Percentiles rank a stretch among this genome's conserved stretches.
Conservation (phyloP, 23 tunicate species). For the Pegea sp. region DNA sequence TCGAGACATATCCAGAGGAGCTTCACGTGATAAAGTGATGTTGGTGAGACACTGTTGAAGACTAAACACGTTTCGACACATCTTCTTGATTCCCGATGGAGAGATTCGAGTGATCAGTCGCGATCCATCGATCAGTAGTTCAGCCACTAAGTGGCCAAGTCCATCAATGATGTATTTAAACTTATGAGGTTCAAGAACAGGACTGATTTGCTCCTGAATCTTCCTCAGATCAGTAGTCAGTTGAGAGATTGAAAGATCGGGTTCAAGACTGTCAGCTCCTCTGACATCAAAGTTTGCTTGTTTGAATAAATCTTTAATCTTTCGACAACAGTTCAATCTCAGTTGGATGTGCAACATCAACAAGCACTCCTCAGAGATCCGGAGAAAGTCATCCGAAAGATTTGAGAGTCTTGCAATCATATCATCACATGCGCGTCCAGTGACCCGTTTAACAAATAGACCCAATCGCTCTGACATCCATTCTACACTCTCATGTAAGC, state of each 20-base stretch:
- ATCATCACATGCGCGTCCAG: slow-evolving; percentile 26
- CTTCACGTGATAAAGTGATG: slow-evolving; percentile 69
- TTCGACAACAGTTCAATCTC: slow-evolving; percentile 20
- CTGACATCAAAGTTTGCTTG: slow-evolving; percentile 44
- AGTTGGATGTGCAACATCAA: slow-evolving; percentile 67
- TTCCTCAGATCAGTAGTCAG: slow-evolving; percentile 16
- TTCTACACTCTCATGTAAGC: slow-evolving; percentile 88
- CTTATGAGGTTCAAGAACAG: slow-evolving; percentile 38
- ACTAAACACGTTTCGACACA: slow-evolving; percentile 86
- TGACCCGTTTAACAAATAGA: slow-evolving; percentile 14
- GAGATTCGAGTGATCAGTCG: slow-evolving; percentile 56
- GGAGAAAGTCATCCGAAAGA: slow-evolving; percentile 26
- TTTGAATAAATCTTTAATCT: neutral
- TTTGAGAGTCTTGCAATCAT: slow-evolving; percentile 24
- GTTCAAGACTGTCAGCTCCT: slow-evolving; percentile 60
- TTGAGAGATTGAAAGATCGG: slow-evolving; percentile 32
- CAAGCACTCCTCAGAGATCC: slow-evolving; percentile 61
- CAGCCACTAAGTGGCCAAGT: slow-evolving; percentile 59
- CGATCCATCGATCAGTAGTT: slow-evolving; percentile 64
- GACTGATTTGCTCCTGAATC: slow-evolving; percentile 45
- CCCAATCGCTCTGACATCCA: slow-evolving; percentile 60
- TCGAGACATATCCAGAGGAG: slow-evolving; percentile 69
- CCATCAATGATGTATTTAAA: slow-evolving; percentile 79
- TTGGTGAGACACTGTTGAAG: slow-evolving; percentile 81
- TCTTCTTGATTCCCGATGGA: slow-evolving; percentile 73